Conservation (phyloP, 2,113 vertebrate species). For the Tragelaphus scriptus region DNA sequence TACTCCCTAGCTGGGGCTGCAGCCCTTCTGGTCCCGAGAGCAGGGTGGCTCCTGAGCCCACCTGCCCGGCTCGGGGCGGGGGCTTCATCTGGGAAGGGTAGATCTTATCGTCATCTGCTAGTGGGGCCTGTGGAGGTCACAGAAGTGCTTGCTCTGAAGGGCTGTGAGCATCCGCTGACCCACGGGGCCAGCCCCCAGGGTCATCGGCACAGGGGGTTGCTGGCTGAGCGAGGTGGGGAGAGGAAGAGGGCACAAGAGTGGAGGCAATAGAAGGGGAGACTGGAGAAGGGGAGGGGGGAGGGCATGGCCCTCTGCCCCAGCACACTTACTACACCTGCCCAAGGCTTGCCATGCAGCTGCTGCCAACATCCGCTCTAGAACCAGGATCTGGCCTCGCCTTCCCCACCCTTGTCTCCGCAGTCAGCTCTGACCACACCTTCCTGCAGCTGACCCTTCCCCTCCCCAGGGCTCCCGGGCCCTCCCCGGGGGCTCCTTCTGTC, state of each 20-base stretch:
- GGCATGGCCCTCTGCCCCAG: neutral
- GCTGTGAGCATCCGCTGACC: neutral
- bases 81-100: neutral
- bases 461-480: too few relatives aligned
- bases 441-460: neutral
- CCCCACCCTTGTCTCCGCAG: neutral
- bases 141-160: neutral
- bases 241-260: accelerated
- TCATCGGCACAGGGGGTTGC: accelerated
- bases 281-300: too few relatives aligned
- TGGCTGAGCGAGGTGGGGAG: neutral
- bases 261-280: accelerated
- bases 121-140: neutral
- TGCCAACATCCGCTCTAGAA: too few relatives aligned
- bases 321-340: neutral
- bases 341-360: accelerated
- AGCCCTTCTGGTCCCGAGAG: neutral
- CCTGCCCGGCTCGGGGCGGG: neutral
- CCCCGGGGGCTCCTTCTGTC: neutral
- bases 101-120: neutral
- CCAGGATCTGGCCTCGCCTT: neutral
- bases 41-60: neutral
- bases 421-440: neutral
- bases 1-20: neutral
- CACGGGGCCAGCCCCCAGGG: constrained; percentile 22